Percentiles rank a stretch among this genome's conserved stretches.
phyloP scores from a whole-genome alignment of 2,113 vertebrate genomes.

The Chionodraco myersi region DNA sequence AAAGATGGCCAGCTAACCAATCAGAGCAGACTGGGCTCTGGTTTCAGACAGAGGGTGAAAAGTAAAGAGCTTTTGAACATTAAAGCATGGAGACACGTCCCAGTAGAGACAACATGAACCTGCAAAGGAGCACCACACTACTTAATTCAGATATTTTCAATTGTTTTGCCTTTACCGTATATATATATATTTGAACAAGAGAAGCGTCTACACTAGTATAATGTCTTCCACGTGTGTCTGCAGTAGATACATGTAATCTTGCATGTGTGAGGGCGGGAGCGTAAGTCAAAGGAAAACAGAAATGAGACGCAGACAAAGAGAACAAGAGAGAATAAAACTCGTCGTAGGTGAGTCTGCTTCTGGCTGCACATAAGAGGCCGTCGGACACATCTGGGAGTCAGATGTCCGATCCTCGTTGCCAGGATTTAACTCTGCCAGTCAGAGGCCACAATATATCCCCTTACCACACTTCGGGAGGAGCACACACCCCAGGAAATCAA shows the following conservation, averaged over 20 bases:
- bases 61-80: no score
- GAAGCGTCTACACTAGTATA: slow-evolving; percentile 1
- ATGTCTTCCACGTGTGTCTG: slow-evolving; percentile 31
- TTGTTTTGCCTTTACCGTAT: no score
- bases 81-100: no score
- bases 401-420: slow-evolving; percentile 58
- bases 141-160: no score
- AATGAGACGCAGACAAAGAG: slow-evolving; percentile 26
- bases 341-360: slow-evolving; percentile 35
- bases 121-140: no score
- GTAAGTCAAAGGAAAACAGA: slow-evolving; percentile 8
- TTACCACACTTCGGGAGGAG: slow-evolving; percentile 37
- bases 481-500: slow-evolving; percentile 15
- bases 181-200: not conserved
- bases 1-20: no score
- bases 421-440: slow-evolving; percentile 36
- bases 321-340: not conserved
- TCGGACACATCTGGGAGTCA: slow-evolving; percentile 80
- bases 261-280: not conserved
- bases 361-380: slow-evolving; percentile 55
- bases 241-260: not conserved
- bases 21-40: no score
- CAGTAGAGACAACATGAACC: no score
- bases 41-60: no score
- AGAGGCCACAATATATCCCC: slow-evolving; percentile 43